Evolutionary conservation across 2,888 invertebrate species (phyloP), one percentile per base, ranked within the genome.

Genomic region (Serripes groenlandicus): DNA sequence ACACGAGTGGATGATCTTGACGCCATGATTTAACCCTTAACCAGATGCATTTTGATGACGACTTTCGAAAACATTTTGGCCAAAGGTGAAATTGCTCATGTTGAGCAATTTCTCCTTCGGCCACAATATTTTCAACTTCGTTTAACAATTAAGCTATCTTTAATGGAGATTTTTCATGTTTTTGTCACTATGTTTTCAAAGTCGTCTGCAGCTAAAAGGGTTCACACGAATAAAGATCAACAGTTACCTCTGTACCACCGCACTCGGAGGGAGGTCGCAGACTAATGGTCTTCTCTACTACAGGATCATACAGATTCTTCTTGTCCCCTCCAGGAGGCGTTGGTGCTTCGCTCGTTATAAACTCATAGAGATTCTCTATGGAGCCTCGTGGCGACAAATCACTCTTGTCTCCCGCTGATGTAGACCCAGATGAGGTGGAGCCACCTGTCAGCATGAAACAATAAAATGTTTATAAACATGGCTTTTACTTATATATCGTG

Each of bases 321-420:
- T 85, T 75, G 56, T 80, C 85, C 54, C 64, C 60, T 0, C 70
- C 74, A 9, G 78, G 81, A 26, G 90, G 90, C 11, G 85, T 81
- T 1, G 88, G 89, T n/a, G 87, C 87, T 72, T 92, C 91, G 0
- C 91, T 90, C 3, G 90, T 88, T 34, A 93, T 92, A 28, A 92
- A 88, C 80, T 93, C 93, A 56, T 93, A 93, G 52, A 93, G 76
- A 72, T 93, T 93, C 56, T 93, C 93, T n/a, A 92, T 79, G 0
- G 92, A 92, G 0, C 91, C 92, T 34, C 89, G 88, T 18, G 92
- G 92, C 49, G 92, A 92, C 37, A 92, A 78, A 56, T 90, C 89
- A 35, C 90, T 90, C 9, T 90, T 90, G 35, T 91, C 90, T 28
- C 90, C 90, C 1, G 88, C 82, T 30, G 84, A 83, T 21, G 88